Base-by-base conservation (phyloP, 1,140 invertebrate genomes). In the Dinoponera quadriceps region DNA sequence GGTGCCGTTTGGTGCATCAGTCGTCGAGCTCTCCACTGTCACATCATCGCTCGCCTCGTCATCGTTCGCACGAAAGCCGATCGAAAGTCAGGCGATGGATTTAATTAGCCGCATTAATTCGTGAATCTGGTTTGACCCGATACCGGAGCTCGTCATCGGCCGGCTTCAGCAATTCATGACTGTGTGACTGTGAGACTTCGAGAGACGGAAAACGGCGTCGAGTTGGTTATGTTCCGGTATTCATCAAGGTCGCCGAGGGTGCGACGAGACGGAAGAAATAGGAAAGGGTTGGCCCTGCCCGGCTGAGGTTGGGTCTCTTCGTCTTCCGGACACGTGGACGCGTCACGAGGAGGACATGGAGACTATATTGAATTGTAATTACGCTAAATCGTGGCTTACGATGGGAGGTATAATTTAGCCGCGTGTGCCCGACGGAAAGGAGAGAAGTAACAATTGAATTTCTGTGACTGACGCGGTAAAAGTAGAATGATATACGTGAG, bases 311-410 rank as follows among this genome's bases (percentile, higher is more conserved):
- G 59, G 20, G 54, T 25, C 27, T 83, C 68, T 44, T 65, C 60
- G 57, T 63, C 25, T 83, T 80, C 59, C 81, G 54, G 60, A 80
- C 83, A 85, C 89, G 84, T 86, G 78, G 74, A 77, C 73, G n/a
- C n/a, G 62, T 60, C 54, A 60, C 77, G 81, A 62, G 54, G 68
- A 48, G 73, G 87, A 84, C 66, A 92, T 93, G 92, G 91, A 92
- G 84, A 91, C 92, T 84, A 91, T 93, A 89, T 85, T 93, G 71
- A 92, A 92, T 90, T 93, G 92, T 93, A 92, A 92, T 90, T 65
- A 72, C 9, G 13, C 83, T 78, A 22, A 22, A 68, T 78, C 25
- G 25, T 49, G n/a, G 57, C 27, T 60, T 66, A 16, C 9, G n/a
- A 27, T 57, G 13, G 18, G 13, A 69, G 33, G 18, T 57, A 51